Conservation (phyloP, 2,113 vertebrate species). For the Butorides virescens region DNA sequence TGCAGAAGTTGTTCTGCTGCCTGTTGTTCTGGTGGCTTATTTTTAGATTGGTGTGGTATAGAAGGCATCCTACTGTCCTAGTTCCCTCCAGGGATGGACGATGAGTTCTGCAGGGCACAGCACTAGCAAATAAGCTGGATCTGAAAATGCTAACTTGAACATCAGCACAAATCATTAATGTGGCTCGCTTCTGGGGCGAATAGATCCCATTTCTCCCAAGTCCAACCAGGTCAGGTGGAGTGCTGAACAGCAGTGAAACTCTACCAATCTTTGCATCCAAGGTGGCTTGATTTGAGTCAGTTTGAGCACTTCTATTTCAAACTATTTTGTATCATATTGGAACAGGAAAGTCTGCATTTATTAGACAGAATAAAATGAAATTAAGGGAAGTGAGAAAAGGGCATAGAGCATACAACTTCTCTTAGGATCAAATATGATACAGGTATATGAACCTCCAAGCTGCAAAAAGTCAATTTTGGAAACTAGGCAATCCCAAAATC, state of each 20-base stretch:
- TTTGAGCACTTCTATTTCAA: background rate
- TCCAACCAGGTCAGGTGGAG: background rate
- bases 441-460: background rate
- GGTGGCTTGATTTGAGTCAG: background rate
- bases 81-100: background rate
- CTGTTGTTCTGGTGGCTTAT: constrained; percentile 26
- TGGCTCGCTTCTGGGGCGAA: background rate
- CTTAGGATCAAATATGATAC: background rate
- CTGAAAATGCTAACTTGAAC: background rate
- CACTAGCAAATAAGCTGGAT: background rate
- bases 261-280: background rate
- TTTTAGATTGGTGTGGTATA: constrained; percentile 14
- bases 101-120: background rate
- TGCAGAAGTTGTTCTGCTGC: constrained; percentile 6
- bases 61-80: background rate
- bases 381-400: background rate
- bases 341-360: background rate
- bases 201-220: background rate
- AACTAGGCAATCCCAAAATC: background rate
- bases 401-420: background rate
- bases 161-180: background rate
- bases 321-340: background rate
- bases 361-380: background rate
- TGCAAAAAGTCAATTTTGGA: background rate
- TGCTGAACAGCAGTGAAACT: background rate